These are phyloP conservation scores for Danio kyathit DNA, from an alignment of 2,797 vertebrate species.

Conservation along the genomic window DNA sequence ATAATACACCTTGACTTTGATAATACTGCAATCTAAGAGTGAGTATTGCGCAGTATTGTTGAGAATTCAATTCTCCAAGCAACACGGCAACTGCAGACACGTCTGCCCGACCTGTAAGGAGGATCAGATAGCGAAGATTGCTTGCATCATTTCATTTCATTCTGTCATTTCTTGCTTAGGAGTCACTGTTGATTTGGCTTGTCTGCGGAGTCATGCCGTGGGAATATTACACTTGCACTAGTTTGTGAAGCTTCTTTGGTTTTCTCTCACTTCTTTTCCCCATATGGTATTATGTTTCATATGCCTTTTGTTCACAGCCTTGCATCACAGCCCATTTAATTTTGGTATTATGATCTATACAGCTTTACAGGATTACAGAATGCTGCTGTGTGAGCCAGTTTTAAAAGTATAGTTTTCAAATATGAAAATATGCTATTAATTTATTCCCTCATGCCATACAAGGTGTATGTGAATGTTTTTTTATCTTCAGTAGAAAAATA, in stretches of 20 bases:
- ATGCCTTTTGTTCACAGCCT: slow-evolving; percentile 23
- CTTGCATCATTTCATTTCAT: slow-evolving; percentile 51
- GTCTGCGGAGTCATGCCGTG: slow-evolving; percentile 27
- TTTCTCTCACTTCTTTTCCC: slow-evolving; percentile 33
- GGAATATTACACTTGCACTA: slow-evolving; percentile 4
- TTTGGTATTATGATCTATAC: neutral
- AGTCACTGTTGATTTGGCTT: slow-evolving; percentile 20
- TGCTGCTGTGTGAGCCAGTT: no score
- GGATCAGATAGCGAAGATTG: slow-evolving; percentile 9
- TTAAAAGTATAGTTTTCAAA: no score
- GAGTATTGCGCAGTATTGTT: neutral
- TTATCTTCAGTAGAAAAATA: no score
- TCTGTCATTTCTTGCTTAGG: slow-evolving; percentile 36
- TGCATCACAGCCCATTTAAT: slow-evolving; percentile 35
- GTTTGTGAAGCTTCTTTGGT: slow-evolving; percentile 35
- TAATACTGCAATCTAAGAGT: slow-evolving; percentile 16
- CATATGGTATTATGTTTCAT: slow-evolving; percentile 17
- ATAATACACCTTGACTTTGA: slow-evolving; percentile 12
- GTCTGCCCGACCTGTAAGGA: slow-evolving; percentile 9
- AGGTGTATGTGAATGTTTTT: no score
- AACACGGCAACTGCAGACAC: slow-evolving; percentile 15
- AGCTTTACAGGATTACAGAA: neutral
- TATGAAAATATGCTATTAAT: no score
- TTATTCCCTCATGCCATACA: no score
- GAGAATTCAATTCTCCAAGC: slow-evolving; percentile 28